A percentile compares a stretch with the other conserved stretches of the same genome.
Conservation (phyloP, 2,888 invertebrate species). For the Microdon myrmicae region DNA sequence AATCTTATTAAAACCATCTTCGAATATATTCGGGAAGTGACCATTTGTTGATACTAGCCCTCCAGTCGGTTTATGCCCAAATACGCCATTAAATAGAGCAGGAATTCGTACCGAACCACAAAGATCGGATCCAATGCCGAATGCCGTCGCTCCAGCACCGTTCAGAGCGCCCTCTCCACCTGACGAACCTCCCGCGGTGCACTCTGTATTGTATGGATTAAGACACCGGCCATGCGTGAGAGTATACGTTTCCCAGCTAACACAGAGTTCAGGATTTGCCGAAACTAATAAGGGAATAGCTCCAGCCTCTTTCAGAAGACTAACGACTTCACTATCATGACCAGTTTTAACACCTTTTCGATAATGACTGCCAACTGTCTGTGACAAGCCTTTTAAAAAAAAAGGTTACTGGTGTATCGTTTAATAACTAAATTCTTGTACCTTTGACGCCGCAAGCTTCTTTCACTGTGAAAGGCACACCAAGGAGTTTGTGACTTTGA, state of each 20-base stretch:
- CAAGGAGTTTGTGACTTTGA: constrained; percentile 76
- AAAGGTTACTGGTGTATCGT: not conserved
- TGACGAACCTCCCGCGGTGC: constrained; percentile 88
- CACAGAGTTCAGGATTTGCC: constrained; percentile 88
- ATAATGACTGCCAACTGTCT: constrained; percentile 75
- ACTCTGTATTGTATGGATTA: constrained; percentile 83
- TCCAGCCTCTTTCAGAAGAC: constrained; percentile 75
- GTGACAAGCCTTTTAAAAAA: constrained; percentile 71
- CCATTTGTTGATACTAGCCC: constrained; percentile 72
- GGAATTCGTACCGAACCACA: constrained; percentile 90
- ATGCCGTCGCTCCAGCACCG: constrained; percentile 77
- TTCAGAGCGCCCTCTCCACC: constrained; percentile 85
- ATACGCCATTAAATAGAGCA: constrained; percentile 84
- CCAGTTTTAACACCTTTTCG: constrained; percentile 69
- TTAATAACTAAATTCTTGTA: constrained; percentile 56
- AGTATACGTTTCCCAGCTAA: constrained; percentile 88
- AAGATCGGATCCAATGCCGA: constrained; percentile 86
- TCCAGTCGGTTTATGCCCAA: constrained; percentile 87
- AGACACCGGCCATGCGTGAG: constrained; percentile 79
- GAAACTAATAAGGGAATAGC: constrained; percentile 86
- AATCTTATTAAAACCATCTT: constrained; percentile 68
- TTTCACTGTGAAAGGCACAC: constrained; percentile 85
- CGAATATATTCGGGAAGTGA: constrained; percentile 71
- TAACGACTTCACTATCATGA: constrained; percentile 77
- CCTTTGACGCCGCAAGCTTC: constrained; percentile 82